Conservation (phyloP, 1,140 invertebrate genomes). For the Littorina saxatilis region DNA sequence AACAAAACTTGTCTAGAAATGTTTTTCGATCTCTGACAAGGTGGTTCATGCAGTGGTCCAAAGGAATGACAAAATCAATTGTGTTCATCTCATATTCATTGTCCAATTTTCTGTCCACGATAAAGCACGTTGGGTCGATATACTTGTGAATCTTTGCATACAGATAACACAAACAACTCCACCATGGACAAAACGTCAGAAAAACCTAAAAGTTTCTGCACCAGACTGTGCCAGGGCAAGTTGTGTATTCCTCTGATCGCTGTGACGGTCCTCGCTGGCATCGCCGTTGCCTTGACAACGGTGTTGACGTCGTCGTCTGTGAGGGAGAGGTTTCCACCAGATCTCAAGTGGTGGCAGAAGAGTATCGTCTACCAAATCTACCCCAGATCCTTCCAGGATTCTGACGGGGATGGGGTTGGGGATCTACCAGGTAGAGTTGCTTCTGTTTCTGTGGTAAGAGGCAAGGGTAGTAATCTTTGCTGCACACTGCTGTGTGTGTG, state of each 20-base stretch:
- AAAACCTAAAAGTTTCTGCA: background rate
- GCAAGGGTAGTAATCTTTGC: no score
- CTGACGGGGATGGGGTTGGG: conserved; percentile 85
- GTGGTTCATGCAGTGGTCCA: no score
- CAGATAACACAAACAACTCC: no score
- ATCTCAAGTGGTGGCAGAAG: conserved; percentile 83
- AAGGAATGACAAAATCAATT: no score
- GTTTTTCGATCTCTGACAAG: no score
- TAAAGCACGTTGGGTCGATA: no score
- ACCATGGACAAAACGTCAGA: no score
- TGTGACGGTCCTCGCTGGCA: conserved; percentile 25
- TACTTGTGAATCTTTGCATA: no score
- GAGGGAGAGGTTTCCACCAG: conserved; percentile 42
- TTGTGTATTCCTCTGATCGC: conserved; percentile 40
- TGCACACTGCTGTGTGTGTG: conserved; percentile 1
- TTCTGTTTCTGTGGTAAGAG: no score
- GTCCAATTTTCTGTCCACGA: no score
- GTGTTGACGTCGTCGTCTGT: conserved; percentile 41
- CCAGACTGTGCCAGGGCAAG: conserved; percentile 25
- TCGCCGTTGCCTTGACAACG: conserved; percentile 40
- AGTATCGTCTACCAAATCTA: conserved; percentile 87
- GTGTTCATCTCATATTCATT: no score
- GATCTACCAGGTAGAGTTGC: conserved; percentile 82
- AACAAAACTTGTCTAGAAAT: no score
- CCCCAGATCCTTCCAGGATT: conserved; percentile 86